Base-by-base conservation (phyloP, 2,888 invertebrate genomes). In the Drosophila melanosoma region DNA sequence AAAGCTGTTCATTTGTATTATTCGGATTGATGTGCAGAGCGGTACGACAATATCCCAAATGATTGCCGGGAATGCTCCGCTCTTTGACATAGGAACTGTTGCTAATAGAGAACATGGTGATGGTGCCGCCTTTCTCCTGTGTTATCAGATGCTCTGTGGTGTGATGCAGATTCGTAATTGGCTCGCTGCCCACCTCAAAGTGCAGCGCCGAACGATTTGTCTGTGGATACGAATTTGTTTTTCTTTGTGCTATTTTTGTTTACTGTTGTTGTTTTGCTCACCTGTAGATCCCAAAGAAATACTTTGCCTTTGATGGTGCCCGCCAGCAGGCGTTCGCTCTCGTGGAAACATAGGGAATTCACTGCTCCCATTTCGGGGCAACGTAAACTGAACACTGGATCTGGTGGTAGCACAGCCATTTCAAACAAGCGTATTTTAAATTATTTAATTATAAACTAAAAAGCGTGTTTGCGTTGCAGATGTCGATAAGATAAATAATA, bases 211-310 rank as follows among this genome's bases (percentile, higher is more conserved):
- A 94, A 83, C 97, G 94, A 92, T 96, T 96, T 60, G 95, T 96
- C 96, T 97, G 93, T 33, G 69, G 32, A 20, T 32, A 38, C n/a
- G 8, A n/a, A 36, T 45, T 57, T 35, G 38, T 35, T 35, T n/a
- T 35, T 10, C 6, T 33, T n/a, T 23, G 12, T 40, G 15, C 23
- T 33, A 36, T 32, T 52, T 56, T 23, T 64, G 62, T 61, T 15
- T 53, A 7, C 38, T 69, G 38, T 53, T 53, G 57, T 42, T 51
- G n/a, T 48, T 60, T 48, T 68, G 81, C 88, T 91, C 93, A 97
- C 97, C 94, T 96, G 95, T 92, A 97, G 94, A 94, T 97, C 96
- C 96, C 96, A 97, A 91, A 96, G 94, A 93, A 96, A 95, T 83
- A 97, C 95, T 89, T 94, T 95, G 83, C 97, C 97, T 91, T 95